Evolutionary conservation across 2,797 vertebrate species (phyloP), one percentile per base, ranked within the genome.

Genomic region (Sebastes oblongus): DNA sequence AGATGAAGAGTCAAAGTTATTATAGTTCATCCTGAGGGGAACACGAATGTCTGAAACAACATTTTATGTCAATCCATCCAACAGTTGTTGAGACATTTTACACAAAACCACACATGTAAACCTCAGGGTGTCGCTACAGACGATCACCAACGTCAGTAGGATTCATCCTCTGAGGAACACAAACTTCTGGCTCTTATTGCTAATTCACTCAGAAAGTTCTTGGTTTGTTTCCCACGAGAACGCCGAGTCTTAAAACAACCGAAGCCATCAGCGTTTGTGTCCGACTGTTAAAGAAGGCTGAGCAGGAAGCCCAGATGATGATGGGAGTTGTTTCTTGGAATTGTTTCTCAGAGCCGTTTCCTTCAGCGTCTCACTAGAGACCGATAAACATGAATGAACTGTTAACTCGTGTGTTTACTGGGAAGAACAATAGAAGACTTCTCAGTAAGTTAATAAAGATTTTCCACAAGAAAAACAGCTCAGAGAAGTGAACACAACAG

Each of bases 251-350:
- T 13, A n/a, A 58, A 67, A 68, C 39, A 68, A 25, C 29, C 9
- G 11, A 61, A 9, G 14, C 18, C 77, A 10, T 66, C 32, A 30
- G 36, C 3, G 20, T 62, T 32, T 56, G 72, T 22, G 3, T 24
- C 10, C 2, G 16, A 25, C 70, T 16, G 64, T 46, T 72, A 25
- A 18, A 73, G n/a, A 20, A 36, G 42, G 8, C 54, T 1, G 16
- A 61, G 22, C 72, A 73, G 79, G 79, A 82, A 78, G 72, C 3
- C 5, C 59, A 52, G 72, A 74, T 65, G 65, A 62, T 25, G 66
- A 39, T 39, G 36, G 24, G 54, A 74, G 20, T 60, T 67, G 66
- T 70, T 61, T 20, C 34, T 30, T 4, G 34, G 34, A 36, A 36
- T 36, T 36, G 34, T 36, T 36, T 36, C 34, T 36, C 22, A 55